Conservation (phyloP, 2,113 vertebrate species). For the Tragulus kanchil region DNA sequence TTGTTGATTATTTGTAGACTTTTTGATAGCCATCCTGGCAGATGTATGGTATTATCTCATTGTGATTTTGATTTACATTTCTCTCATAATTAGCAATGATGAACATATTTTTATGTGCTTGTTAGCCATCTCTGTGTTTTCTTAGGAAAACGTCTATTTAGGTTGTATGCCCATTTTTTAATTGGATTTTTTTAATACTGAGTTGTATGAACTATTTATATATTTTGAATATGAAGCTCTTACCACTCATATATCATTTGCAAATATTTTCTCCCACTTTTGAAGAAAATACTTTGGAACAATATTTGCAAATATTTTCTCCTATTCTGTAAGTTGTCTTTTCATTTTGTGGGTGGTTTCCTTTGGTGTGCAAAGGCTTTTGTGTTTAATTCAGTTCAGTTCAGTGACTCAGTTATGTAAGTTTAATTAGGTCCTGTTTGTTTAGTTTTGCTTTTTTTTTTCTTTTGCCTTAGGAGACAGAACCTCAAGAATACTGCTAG, state of each 20-base stretch:
- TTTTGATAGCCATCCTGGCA: neutral
- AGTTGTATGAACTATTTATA: neutral
- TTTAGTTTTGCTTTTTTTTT: neutral
- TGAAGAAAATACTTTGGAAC: too few species aligned
- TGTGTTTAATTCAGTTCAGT: neutral
- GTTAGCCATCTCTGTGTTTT: neutral
- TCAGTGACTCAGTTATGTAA: too few species aligned
- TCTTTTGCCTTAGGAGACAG: neutral
- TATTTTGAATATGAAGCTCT: neutral
- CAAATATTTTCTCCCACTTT: neutral
- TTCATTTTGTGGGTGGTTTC: neutral
- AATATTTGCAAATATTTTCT: too few species aligned
- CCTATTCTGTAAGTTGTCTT: neutral
- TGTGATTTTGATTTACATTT: neutral
- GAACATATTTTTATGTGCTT: neutral
- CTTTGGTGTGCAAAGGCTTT: neutral
- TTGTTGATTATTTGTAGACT: neutral
- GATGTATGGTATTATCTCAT: too few species aligned
- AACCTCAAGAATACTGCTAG: neutral
- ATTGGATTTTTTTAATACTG: neutral
- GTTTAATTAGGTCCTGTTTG: neutral
- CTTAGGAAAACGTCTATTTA: neutral
- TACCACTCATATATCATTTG: neutral
- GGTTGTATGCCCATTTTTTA: neutral
- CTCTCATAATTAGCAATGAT: neutral